Base-by-base conservation (phyloP, 2,113 vertebrate species). In the Bubo bubo region DNA sequence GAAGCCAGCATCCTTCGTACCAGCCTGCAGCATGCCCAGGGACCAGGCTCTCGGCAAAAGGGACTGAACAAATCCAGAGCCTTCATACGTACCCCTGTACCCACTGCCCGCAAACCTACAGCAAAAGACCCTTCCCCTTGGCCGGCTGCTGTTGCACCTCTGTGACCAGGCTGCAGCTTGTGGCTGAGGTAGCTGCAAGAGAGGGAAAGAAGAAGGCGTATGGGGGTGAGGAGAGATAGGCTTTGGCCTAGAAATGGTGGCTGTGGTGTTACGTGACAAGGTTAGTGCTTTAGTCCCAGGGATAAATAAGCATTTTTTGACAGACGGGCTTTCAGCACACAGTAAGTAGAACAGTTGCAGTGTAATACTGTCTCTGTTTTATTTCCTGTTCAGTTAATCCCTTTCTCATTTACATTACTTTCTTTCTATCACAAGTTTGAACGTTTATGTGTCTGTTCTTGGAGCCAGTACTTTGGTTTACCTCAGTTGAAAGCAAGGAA, bases 101-200 rank as follows among this genome's bases (percentile, higher is more conserved):
- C 18, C 30, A 12, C 12, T 23, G 39, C 30, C 45, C 22, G 20
- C 27, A 59, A 28, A 50, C 28, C n/a, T 8, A 5, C 10, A 26
- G 45, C 0, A 4, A 14, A 41, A 62, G 55, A 27, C 15, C 26
- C 34, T 76, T 60, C 26, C 30, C 49, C 21, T 56, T 0, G 0
- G 20, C 28, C 0, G 0, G 35, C 23, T 64, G 72, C 53, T 32
- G 18, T 64, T 10, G 3, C 0, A 0, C 13, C 19, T 21, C 30
- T 9, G 17, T 21, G 3, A 13, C 52, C 2, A 2, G 49, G 30
- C 20, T n/a, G 50, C 30, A 23, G 28, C 23, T 62, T 20, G 4
- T 1, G 8, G 27, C 20, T 52, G 37, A 34, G 14, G 49, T 14
- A 86, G 26, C 16, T 12, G 20, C 14, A 27, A 68, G 21, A 34